Evolutionary conservation across 2,113 vertebrate species (phyloP).

Genomic region (Sula dactylatra): DNA sequence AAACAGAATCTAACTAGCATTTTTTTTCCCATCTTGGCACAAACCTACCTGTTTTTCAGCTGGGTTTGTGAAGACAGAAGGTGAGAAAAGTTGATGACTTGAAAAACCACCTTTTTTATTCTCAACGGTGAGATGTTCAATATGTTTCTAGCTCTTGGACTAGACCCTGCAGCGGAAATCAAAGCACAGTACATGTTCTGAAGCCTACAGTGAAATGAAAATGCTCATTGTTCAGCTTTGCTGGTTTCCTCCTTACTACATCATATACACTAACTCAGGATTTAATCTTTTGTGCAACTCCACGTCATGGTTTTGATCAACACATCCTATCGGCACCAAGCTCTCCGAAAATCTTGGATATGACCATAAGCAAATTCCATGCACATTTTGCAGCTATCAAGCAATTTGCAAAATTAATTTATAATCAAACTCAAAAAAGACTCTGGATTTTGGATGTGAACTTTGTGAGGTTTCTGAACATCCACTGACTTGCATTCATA

Average conservation of each 20-base stretch:
- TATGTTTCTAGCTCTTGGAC: neutral
- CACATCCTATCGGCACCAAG: neutral
- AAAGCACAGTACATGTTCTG: neutral
- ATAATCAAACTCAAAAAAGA: neutral
- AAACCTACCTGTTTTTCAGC: neutral
- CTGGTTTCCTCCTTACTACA: neutral
- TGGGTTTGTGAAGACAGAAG: neutral
- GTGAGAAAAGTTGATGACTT: neutral
- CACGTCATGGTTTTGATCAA: neutral
- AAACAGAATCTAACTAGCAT: neutral
- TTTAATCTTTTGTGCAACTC: neutral
- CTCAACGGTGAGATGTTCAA: neutral
- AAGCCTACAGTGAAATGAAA: neutral
- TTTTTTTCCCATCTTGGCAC: neutral
- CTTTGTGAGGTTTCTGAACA: neutral
- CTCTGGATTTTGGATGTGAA: neutral
- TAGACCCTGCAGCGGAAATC: neutral
- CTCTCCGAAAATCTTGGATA: neutral
- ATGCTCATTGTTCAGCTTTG: neutral
- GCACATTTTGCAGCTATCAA: neutral
- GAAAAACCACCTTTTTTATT: neutral
- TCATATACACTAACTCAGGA: neutral
- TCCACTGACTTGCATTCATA: neutral
- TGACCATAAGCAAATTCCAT: neutral
- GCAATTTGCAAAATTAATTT: neutral